A percentile compares a stretch with the other conserved stretches of the same genome.
These are phyloP conservation scores for Lepidocolaptes lacrymiger DNA, from an alignment of 2,797 vertebrate genomes.

Conservation along the genomic window DNA sequence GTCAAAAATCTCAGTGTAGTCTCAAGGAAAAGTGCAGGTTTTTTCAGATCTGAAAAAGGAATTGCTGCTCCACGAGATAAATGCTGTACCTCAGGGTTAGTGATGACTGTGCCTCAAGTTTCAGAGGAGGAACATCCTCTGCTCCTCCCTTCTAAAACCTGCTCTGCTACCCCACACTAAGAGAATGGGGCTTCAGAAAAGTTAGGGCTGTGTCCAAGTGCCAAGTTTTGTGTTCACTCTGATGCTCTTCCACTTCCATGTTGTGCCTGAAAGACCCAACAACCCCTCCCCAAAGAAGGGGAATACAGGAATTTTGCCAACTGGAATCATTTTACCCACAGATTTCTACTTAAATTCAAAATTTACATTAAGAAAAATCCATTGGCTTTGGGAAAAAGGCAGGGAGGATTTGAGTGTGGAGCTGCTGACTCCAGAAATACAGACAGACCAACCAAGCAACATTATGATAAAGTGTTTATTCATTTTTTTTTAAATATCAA, in stretches of 20 bases:
- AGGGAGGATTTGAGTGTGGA: neutral
- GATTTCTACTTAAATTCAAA: neutral
- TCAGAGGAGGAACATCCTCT: neutral
- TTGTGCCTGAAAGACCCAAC: neutral
- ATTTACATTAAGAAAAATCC: neutral
- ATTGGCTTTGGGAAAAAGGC: neutral
- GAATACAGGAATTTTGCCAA: neutral
- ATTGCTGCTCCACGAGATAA: neutral
- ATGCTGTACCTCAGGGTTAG: neutral
- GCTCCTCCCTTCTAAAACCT: neutral
- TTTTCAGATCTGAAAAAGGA: neutral
- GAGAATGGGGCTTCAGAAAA: neutral
- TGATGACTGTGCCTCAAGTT: neutral
- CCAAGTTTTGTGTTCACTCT: fast-evolving
- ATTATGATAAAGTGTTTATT: conserved; percentile 77
- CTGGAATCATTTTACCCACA: neutral
- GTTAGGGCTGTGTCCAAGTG: neutral
- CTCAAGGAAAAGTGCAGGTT: neutral
- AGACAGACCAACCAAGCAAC: conserved; percentile 48
- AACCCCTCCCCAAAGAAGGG: neutral
- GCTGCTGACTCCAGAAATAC: neutral
- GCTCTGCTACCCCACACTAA: neutral
- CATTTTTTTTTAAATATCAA: conserved; percentile 77
- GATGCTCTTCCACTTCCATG: neutral
- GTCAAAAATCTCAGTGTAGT: neutral